These are phyloP conservation scores for Tenthredo distinguenda DNA, from an alignment of 2,888 invertebrate species.

Conservation along the genomic window DNA sequence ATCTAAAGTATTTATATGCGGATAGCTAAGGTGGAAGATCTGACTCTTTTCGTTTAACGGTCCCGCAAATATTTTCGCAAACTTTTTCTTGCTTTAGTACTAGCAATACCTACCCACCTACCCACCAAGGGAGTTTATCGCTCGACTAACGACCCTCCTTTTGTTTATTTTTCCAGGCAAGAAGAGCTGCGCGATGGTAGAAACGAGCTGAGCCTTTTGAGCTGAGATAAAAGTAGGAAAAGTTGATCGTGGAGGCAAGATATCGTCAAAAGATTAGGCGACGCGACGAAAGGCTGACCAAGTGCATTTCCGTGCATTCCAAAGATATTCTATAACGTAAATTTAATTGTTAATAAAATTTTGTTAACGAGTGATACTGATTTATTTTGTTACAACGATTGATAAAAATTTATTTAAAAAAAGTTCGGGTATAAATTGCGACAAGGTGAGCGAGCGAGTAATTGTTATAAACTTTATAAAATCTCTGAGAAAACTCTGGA, in stretches of 20 bases:
- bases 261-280: neutral
- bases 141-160: conserved; percentile 4
- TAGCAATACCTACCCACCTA: neutral
- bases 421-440: no score
- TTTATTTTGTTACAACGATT: neutral
- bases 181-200: conserved; percentile 3
- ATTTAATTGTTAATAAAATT: neutral
- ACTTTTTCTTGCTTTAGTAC: neutral
- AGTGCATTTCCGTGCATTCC: conserved; percentile 15
- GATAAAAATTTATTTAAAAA: neutral
- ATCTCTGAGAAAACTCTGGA: conserved; percentile 65
- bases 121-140: neutral
- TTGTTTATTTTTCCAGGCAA: conserved; percentile 24
- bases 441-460: neutral
- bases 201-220: neutral
- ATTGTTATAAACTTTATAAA: neutral
- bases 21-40: neutral
- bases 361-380: neutral
- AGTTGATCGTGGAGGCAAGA: neutral
- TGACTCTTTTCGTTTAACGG: neutral
- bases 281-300: neutral
- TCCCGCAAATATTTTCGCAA: neutral
- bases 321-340: conserved; percentile 1
- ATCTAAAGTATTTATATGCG: conserved; percentile 15
- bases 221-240: neutral